Base-by-base conservation (phyloP, 2,113 vertebrate genomes). In the Alligator sinensis region DNA sequence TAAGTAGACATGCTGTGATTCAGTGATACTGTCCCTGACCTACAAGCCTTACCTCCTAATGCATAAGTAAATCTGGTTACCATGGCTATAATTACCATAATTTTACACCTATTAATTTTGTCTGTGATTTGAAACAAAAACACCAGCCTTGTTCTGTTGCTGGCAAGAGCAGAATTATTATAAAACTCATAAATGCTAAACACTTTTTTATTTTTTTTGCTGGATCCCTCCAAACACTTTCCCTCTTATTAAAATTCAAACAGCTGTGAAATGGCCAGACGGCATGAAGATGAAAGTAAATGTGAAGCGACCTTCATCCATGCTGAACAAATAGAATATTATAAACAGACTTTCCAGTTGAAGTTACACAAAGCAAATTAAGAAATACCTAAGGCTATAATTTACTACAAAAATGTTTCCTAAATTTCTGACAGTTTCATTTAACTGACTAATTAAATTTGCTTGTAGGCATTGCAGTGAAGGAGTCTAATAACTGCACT, bases 371-470 rank as follows among this genome's bases (percentile, higher is more conserved):
- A 95, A 97, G 91, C 84, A 97, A 98, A 98, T 98, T 97, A 98
- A 97, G 96, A 96, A 97, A 97, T 90, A 96, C 97, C 95, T 98
- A 95, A 82, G 97, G 97, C 92, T 96, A 96, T 96, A 97, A 97
- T 97, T 98, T 98, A 97, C 89, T 96, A 96, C 89, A 97, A 98
- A 97, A 97, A 96, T 86, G 62, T 96, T 97, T 98, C 87, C 92
- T 96, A 96, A 96, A 97, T 97, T 97, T 97, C 94, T 97, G 95
- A 97, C 95, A 97, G 86, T 98, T 98, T 97, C 96, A 98, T 97
- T 98, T 98, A 98, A 95, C 91, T 96, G 85, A 96, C 96, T 98
- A 98, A 98, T 98, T 98, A 98, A 97, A 98, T 97, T 97, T 95
- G 94, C 97, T 98, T 93, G 84, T 96, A 97, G 97, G 95, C 92